Evolutionary conservation across 2,113 vertebrate genomes (phyloP).

Genomic region (Empidonax alnorum): DNA sequence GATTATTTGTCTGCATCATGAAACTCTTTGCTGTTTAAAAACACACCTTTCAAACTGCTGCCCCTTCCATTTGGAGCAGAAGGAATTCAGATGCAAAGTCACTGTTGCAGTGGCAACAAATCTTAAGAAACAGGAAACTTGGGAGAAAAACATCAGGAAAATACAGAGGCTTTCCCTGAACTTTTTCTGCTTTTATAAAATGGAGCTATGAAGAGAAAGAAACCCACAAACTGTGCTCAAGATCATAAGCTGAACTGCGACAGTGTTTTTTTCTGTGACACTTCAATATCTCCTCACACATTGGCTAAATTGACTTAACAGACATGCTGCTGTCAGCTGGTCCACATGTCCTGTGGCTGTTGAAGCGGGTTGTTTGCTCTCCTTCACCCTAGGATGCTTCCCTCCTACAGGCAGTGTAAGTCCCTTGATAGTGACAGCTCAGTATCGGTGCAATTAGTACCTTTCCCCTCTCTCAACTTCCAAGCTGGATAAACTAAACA

Average conservation of each 20-base stretch:
- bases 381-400: not conserved
- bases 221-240: not conserved
- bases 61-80: not conserved
- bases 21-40: not conserved
- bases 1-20: not conserved
- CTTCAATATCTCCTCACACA: not conserved
- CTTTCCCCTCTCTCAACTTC: not conserved
- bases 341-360: not conserved
- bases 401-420: not conserved
- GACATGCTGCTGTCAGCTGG: not conserved
- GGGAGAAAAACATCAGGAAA: not conserved
- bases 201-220: not conserved
- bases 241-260: not conserved
- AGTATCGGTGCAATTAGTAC: rapidly evolving
- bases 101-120: not conserved
- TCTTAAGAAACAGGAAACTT: not conserved
- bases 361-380: not conserved
- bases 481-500: not conserved
- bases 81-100: not conserved
- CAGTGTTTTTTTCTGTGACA: not conserved
- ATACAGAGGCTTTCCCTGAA: not conserved
- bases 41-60: not conserved
- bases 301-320: not conserved
- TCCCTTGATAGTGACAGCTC: rapidly evolving
- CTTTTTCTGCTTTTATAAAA: not conserved